These are phyloP conservation scores for Germaria angustata DNA, from an alignment of 2,888 invertebrate genomes.

Conservation along the genomic window DNA sequence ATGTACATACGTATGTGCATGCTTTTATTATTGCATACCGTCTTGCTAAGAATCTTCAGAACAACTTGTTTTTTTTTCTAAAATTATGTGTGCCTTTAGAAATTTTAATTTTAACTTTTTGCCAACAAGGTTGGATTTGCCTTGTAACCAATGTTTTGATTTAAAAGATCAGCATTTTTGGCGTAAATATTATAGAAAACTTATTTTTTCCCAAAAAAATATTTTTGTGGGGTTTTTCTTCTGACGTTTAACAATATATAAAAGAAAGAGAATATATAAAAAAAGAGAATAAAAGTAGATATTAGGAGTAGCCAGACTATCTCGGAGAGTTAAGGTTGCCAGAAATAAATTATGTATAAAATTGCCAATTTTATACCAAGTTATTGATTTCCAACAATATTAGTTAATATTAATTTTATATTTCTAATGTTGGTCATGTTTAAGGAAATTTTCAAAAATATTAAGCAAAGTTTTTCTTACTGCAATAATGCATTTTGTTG, in stretches of 20 bases:
- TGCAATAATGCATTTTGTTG: too few relatives aligned
- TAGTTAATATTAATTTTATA: too few relatives aligned
- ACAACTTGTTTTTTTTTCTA: neutral
- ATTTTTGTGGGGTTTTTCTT: conserved; percentile 27
- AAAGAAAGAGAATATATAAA: conserved; percentile 13
- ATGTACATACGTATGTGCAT: conserved; percentile 70
- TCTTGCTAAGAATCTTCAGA: neutral
- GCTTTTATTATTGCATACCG: conserved; percentile 3
- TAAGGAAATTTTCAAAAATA: too few relatives aligned
- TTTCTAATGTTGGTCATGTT: too few relatives aligned
- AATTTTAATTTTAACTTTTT: conserved; percentile 7
- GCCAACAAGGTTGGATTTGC: conserved; percentile 1
- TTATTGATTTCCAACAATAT: too few relatives aligned
- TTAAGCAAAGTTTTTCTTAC: too few relatives aligned
- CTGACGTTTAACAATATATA: conserved; percentile 48
- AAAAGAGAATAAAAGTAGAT: conserved; percentile 15
- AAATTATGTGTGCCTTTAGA: neutral
- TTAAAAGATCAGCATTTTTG: conserved; percentile 51
- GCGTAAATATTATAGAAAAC: conserved; percentile 14
- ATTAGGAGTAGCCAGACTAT: conserved; percentile 31
- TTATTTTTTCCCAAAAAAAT: conserved; percentile 9
- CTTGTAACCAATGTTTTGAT: conserved; percentile 1
- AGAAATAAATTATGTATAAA: too few relatives aligned
- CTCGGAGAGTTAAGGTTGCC: neutral
- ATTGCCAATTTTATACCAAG: too few relatives aligned